These are phyloP conservation scores for Chymomyza amoena DNA, from an alignment of 2,888 invertebrate species.

Conservation along the genomic window DNA sequence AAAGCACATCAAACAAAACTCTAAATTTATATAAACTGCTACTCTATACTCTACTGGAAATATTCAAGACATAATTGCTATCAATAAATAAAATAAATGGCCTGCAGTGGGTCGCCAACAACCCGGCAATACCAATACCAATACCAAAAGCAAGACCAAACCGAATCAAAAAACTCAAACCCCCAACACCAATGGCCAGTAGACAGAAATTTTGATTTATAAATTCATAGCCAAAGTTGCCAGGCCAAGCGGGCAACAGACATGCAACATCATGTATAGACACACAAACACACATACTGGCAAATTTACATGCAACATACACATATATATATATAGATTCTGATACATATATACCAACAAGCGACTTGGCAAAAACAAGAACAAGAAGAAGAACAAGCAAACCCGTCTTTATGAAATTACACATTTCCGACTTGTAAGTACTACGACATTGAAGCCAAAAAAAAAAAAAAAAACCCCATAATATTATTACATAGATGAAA, in stretches of 20 bases:
- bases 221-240: conserved; percentile 71
- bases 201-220: conserved; percentile 72
- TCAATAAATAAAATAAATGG: conserved; percentile 71
- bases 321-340: background rate
- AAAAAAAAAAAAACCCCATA: conserved; percentile 36
- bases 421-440: conserved; percentile 68
- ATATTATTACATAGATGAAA: conserved; percentile 34
- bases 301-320: too few relatives aligned
- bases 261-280: conserved; percentile 31
- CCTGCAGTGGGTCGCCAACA: background rate
- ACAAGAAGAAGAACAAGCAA: conserved; percentile 33
- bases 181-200: conserved; percentile 43
- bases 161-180: background rate
- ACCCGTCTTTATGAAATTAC: conserved; percentile 71
- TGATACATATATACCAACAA: conserved; percentile 42
- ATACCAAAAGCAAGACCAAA: conserved; percentile 14
- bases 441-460: conserved; percentile 58
- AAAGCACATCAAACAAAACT: conserved; percentile 70
- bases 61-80: conserved; percentile 76
- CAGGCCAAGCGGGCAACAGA: conserved; percentile 62
- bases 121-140: background rate
- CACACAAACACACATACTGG: background rate
- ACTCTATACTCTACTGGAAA: conserved; percentile 51
- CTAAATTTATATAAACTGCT: conserved; percentile 56
- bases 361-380: conserved; percentile 54